Percentiles rank a stretch among this genome's conserved stretches.
Evolutionary conservation across 2,888 invertebrate genomes (phyloP).

Genomic region (Lathronympha strigana): DNA sequence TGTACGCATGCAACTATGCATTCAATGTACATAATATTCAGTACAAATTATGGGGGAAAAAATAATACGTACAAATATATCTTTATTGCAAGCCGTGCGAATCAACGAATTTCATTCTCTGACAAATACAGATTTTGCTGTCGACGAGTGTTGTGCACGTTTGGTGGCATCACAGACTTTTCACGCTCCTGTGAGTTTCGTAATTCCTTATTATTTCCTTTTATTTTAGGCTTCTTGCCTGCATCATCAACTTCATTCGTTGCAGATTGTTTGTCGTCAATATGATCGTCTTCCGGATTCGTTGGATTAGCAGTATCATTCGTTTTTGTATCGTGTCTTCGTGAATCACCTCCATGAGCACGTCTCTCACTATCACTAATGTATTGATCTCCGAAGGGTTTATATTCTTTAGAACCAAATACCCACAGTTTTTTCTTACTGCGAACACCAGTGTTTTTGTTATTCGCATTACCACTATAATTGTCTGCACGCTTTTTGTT

Average conservation of each 20-base stretch:
- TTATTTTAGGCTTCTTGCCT: neutral
- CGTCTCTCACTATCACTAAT: constrained; percentile 4
- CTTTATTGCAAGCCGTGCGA: neutral
- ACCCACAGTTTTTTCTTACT: neutral
- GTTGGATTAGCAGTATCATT: neutral
- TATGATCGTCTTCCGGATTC: neutral
- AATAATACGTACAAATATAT: neutral
- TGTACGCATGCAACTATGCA: no score
- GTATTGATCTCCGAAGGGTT: neutral
- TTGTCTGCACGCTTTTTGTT: neutral
- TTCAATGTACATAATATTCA: no score
- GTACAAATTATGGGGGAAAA: no score
- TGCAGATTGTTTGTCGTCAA: neutral
- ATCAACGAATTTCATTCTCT: constrained; percentile 29
- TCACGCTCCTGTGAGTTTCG: neutral
- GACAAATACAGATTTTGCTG: constrained; percentile 19
- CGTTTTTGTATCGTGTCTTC: neutral
- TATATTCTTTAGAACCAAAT: neutral
- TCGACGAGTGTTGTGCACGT: constrained; percentile 9
- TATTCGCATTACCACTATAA: neutral
- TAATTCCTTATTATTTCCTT: neutral
- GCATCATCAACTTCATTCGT: neutral
- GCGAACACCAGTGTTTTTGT: neutral
- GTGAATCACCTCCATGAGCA: neutral
- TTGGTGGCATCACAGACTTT: constrained; percentile 1